Conservation (phyloP, 2,888 invertebrate genomes). For the Tipula vernalis region DNA sequence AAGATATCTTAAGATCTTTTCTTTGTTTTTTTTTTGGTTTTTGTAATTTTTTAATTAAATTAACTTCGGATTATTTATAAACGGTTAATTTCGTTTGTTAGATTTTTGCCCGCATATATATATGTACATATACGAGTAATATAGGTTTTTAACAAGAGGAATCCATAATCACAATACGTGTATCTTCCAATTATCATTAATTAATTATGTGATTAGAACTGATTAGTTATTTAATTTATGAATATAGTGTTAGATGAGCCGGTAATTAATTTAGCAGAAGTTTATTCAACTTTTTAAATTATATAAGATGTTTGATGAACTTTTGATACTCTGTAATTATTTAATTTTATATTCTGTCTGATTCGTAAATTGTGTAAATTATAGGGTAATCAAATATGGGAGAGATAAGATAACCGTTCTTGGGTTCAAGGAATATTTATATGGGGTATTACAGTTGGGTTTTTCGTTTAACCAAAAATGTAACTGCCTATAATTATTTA, state of each 20-base stretch:
- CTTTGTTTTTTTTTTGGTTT: background rate
- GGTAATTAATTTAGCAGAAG: background rate
- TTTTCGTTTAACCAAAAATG: background rate
- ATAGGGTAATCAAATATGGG: background rate
- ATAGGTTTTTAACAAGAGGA: background rate
- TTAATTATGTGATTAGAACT: background rate
- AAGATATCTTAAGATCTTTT: background rate
- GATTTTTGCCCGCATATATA: background rate
- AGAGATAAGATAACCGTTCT: background rate
- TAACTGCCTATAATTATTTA: background rate
- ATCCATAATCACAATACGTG: background rate
- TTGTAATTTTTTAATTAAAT: background rate
- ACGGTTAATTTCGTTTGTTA: background rate
- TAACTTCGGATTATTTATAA: background rate
- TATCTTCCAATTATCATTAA: background rate
- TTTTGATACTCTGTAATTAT: background rate
- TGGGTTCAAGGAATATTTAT: background rate
- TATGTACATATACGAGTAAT: too few relatives aligned
- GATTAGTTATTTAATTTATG: background rate
- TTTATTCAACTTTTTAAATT: background rate
- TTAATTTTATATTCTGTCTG: background rate
- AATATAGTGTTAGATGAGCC: background rate
- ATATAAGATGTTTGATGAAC: background rate
- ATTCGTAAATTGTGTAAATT: background rate
- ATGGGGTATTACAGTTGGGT: too few relatives aligned